Percentiles rank a stretch among this genome's conserved stretches.
These are phyloP conservation scores for Perodicticus potto DNA, from an alignment of 2,797 vertebrate species.

Conservation along the genomic window DNA sequence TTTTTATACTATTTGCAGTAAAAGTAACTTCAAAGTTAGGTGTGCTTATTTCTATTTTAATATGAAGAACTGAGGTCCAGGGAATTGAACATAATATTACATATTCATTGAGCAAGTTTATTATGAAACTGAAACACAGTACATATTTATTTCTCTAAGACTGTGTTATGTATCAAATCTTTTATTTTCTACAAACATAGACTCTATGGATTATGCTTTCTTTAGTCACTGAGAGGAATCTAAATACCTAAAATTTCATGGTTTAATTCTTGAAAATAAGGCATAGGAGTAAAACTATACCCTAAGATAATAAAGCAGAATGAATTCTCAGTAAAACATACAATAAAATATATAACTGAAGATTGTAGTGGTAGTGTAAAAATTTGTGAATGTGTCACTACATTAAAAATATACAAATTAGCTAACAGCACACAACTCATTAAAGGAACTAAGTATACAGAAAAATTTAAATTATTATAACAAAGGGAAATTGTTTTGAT, in stretches of 20 bases:
- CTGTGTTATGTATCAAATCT: not conserved
- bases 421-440: conserved; percentile 36
- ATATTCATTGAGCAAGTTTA: not conserved
- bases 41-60: not conserved
- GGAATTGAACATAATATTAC: not conserved
- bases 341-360: conserved; percentile 46
- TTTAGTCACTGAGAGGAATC: not conserved
- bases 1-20: not conserved
- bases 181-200: not conserved
- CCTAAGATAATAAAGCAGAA: conserved; percentile 41
- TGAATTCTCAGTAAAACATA: conserved; percentile 27
- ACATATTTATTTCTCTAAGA: not conserved
- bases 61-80: not conserved
- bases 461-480: conserved; percentile 45
- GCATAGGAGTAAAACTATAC: not conserved
- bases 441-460: conserved; percentile 59
- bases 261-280: not conserved
- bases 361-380: conserved; percentile 7
- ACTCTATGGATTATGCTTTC: not conserved
- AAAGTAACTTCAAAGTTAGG: not conserved
- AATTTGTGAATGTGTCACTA: conserved; percentile 42
- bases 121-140: not conserved
- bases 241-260: not conserved
- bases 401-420: conserved; percentile 6
- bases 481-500: conserved; percentile 44